Evolutionary conservation across 2,888 invertebrate species (phyloP), one percentile per base, ranked within the genome.

Genomic region (Pemphredon lugubris): DNA sequence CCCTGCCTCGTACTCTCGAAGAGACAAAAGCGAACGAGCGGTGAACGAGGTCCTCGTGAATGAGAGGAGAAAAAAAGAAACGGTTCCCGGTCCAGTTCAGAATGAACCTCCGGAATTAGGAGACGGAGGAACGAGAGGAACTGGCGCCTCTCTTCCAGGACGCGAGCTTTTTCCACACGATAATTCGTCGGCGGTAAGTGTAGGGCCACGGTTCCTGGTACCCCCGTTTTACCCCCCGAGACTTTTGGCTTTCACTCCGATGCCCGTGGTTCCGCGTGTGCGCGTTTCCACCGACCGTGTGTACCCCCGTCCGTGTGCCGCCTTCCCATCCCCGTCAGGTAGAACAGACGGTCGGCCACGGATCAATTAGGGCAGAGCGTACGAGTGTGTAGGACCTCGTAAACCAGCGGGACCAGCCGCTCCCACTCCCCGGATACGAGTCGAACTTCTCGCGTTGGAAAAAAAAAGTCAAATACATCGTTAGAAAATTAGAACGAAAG

Each of bases 311-410:
- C 59, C 65, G 66, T 67, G 74, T 68, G 72, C 82, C 83, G 81
- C 82, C 81, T 67, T 79, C 82, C 79, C 81, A 83, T 82, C 77
- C 79, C 64, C 42, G 75, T 4, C 82, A 83, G 83, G 83, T 82
- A 82, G 77, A 79, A 69, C 77, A 74, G 67, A 54, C 81, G 77
- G 73, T 60, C 65, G 53, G 68, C 72, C 69, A 67, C 64, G 77
- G 82, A 75, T 83, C 82, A 83, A 82, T 82, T 82, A 82, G 79
- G 79, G 77, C 64, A 66, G n/a, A 18, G 48, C 59, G 72, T 66
- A 76, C 78, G 68, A 79, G 79, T 72, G 79, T 72, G 66, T 79
- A 69, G 76, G 44, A 73, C 63, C 76, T 79, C 73, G 76, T 79
- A 79, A 79, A 76, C 75, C 69, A 57, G 59, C 51, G 50, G 65